These are phyloP conservation scores for Danio tinwini DNA, from an alignment of 2,797 vertebrate genomes.

Conservation along the genomic window DNA sequence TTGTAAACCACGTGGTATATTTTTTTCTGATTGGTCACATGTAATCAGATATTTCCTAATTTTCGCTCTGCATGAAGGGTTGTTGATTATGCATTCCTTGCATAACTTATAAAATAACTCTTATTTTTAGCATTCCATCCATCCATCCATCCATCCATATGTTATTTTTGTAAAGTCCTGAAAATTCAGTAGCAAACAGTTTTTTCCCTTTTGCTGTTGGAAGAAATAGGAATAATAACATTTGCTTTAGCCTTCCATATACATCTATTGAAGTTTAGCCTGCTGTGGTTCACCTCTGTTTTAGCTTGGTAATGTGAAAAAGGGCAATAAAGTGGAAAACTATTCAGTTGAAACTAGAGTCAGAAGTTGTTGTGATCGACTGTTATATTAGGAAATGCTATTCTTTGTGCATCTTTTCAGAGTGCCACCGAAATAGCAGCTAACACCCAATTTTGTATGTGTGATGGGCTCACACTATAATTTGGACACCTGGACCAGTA, in stretches of 20 bases:
- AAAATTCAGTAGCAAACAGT: background rate
- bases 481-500: constrained; percentile 37
- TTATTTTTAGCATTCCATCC: too few species aligned
- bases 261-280: background rate
- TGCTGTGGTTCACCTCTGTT: background rate
- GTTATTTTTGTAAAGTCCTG: background rate
- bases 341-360: background rate
- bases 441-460: background rate
- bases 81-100: background rate
- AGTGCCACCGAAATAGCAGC: background rate
- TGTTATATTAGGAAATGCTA: background rate
- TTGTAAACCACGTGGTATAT: background rate
- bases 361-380: background rate
- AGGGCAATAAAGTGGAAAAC: background rate
- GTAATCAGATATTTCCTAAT: background rate
- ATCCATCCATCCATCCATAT: too few species aligned
- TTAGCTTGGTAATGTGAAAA: background rate
- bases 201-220: background rate
- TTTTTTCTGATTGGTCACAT: background rate
- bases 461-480: constrained; percentile 60
- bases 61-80: background rate
- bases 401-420: background rate
- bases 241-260: background rate
- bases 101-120: too few species aligned
- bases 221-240: background rate